Percentiles rank a stretch among this genome's conserved stretches.
Conservation (phyloP, 2,797 vertebrate genomes). For the Myotis pilosus region DNA sequence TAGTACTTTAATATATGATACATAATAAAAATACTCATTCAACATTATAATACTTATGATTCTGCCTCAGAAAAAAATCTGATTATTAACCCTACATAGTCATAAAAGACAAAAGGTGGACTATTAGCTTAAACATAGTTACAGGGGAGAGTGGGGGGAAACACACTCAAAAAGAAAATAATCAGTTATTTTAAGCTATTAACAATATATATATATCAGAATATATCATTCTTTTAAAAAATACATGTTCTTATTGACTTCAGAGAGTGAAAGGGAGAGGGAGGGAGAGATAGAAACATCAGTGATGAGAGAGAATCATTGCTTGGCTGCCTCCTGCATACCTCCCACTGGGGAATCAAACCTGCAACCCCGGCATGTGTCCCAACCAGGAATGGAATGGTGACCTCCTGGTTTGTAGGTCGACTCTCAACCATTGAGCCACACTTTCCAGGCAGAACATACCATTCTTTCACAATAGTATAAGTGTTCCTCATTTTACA, state of each 20-base stretch:
- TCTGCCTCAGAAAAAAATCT: not conserved
- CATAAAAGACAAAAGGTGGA: not conserved
- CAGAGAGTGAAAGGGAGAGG: too few relatives aligned
- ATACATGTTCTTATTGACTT: too few relatives aligned
- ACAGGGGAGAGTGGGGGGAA: too few relatives aligned
- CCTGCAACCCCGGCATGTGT: too few relatives aligned
- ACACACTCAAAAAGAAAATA: not conserved
- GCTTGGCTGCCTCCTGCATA: too few relatives aligned
- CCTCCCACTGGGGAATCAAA: too few relatives aligned
- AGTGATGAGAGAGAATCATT: too few relatives aligned
- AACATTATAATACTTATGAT: not conserved
- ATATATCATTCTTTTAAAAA: not conserved
- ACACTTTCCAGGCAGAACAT: not conserved
- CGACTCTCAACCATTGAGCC: too few relatives aligned
- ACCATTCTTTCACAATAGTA: not conserved
- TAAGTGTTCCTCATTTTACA: not conserved
- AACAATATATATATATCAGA: not conserved
- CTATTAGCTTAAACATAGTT: not conserved
- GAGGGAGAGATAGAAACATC: too few relatives aligned
- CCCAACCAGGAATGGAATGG: too few relatives aligned
- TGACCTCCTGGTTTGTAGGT: too few relatives aligned
- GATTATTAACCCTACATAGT: not conserved
- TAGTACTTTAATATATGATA: not conserved
- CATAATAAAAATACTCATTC: not conserved
- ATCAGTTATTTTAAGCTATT: not conserved